Evolutionary conservation across 2,888 invertebrate species (phyloP), one percentile per base, ranked within the genome.

Genomic region (Gisinianus flammeolus): DNA sequence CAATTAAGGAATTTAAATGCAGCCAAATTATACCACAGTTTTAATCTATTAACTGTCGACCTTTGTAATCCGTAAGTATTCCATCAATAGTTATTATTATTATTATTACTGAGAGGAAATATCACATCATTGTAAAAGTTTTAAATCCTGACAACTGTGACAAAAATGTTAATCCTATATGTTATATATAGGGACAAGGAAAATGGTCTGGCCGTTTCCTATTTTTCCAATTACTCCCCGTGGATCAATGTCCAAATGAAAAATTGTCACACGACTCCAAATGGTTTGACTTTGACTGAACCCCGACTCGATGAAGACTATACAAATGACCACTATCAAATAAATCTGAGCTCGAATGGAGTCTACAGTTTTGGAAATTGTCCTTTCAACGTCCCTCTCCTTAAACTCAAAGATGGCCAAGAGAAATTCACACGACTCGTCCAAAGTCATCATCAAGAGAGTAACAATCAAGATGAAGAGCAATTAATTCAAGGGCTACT

Each of bases 361-460:
- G 78, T 30, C 56, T 79, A 64, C 76, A 93, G 91, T 0, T 92
- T 94, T 86, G 91, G 94, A 0, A 94, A 94, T 85, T 92, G 91
- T 85, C 86, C 90, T 0, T 89, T 91, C 0, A 87, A 89, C 4
- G 85, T 85, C 0, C 93, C 94, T 0, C 89, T 93, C 71, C 89
- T 88, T 81, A 94, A 94, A 87, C 93, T 93, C 0, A 86, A 87
- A 67, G 88, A 88, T 72, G 94, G 94, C 0, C 89, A 87, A 79
- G 84, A 87, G 16, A 87, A 87, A 76, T 91, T 94, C 82, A 86
- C 88, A 82, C 87, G 89, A 56, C 91, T 93, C 33, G 87, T 93
- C 6, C 85, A 85, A 0, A 86, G 87, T 82, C 86, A 86, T 68
- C 87, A 87, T 10, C 79, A 86, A 22, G 84, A 83, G 10, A 87